These are phyloP conservation scores for Geodia barretti DNA, from an alignment of 37 sponge, comb jelly and placozoan species.

Conservation along the genomic window DNA sequence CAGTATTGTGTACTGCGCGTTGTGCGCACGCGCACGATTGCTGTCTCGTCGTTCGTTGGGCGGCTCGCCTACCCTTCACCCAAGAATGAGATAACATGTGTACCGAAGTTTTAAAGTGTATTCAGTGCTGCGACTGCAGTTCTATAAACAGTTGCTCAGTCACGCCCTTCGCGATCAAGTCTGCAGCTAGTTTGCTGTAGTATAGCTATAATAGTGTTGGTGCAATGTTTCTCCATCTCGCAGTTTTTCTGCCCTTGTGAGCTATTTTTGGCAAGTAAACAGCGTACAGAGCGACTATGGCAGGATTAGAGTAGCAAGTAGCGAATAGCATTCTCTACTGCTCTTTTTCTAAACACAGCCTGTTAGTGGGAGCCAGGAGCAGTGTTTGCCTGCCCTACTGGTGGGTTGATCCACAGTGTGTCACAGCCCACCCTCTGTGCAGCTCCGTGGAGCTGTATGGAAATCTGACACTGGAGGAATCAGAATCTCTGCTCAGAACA, in stretches of 20 bases:
- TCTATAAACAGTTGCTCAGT: background rate
- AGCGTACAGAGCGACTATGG: too few relatives aligned
- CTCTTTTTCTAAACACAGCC: too few relatives aligned
- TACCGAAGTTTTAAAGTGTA: background rate
- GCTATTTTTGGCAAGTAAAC: too few relatives aligned
- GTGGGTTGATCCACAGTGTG: background rate
- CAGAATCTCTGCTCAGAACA: conserved; percentile 4
- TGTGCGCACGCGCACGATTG: background rate
- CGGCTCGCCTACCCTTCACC: too few relatives aligned
- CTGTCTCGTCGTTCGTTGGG: too few relatives aligned
- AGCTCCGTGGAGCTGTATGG: background rate
- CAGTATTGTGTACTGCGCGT: background rate
- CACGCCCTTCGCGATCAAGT: background rate
- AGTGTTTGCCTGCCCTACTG: too few relatives aligned
- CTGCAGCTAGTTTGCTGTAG: background rate
- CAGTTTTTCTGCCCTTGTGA: too few relatives aligned
- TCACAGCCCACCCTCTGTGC: background rate
- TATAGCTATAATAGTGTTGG: too few relatives aligned
- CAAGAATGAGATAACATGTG: too few relatives aligned
- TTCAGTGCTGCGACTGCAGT: background rate
- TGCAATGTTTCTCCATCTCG: too few relatives aligned
- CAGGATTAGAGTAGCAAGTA: too few relatives aligned
- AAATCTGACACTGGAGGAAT: background rate
- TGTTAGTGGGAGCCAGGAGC: too few relatives aligned
- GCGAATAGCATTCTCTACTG: background rate